Base-by-base conservation (phyloP, 1,140 invertebrate genomes). In the Tetramorium simillimum region DNA sequence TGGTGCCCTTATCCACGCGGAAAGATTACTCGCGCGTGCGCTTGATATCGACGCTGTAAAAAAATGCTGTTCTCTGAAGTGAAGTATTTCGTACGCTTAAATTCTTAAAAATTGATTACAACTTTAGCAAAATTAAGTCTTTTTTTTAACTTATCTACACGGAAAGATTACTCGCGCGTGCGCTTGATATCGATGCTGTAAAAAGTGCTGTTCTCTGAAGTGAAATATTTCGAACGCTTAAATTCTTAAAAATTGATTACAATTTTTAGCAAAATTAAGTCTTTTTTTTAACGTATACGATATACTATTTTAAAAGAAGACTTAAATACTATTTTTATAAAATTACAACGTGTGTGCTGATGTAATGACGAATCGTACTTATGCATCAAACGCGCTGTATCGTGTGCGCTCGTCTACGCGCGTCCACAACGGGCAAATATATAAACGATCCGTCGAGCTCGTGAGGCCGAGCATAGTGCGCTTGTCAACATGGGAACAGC, bases 401-500 rank as follows among this genome's bases (percentile, higher is more conserved):
- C 53, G 51, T 6, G 63, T 43, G 60, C 18, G 40, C 18, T 69
- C 53, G 87, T 56, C 49, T 58, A n/a, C 60, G 60, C 60, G 65
- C 67, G 73, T 70, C 77, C 72, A 82, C 56, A 60, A 33, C 72
- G 58, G 75, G 69, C 73, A 90, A 90, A 90, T 87, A 90, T 90
- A 90, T 90, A 90, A 90, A 90, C 88, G 89, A 72, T 90, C 63
- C 88, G 82, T 87, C 89, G 69, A 85, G 86, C 67, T 69, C 37
- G 62, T 90, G 77, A 81, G 80, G 77, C 89, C 80, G 89, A 88
- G 89, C 75, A 73, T 84, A 82, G 89, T 73, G 76, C 86, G 76
- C 89, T 49, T 84, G 90, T 91, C 90, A 91, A 91, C 87, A 91
- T 91, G 90, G 89, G 90, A 91, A 91, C 84, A 28, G 85, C 87